phyloP scores from a whole-genome alignment of 2,113 vertebrate species.

The Urocolius indicus region DNA sequence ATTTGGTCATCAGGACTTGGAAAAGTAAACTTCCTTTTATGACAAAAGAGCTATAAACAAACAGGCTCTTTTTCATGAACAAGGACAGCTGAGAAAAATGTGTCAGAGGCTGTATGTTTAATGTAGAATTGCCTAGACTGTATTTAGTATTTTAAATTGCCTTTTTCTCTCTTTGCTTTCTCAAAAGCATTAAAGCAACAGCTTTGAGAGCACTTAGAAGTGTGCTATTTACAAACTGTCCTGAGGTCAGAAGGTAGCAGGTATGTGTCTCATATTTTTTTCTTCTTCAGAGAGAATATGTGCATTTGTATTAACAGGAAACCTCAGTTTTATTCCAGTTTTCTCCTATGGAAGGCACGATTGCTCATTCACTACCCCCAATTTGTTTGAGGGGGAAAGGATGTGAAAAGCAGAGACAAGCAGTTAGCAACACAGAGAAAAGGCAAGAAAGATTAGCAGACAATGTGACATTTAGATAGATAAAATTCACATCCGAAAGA shows the following conservation, averaged over 20 bases:
- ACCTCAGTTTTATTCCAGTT: not conserved
- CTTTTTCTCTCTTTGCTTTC: not conserved
- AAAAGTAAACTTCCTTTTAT: not conserved
- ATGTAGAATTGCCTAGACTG: not conserved
- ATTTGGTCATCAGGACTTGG: not conserved
- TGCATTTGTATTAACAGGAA: not conserved
- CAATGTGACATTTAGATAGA: slow-evolving; percentile 64
- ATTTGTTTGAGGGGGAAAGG: not conserved
- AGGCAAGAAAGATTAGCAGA: slow-evolving; percentile 38
- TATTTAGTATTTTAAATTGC: not conserved
- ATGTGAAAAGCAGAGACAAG: not conserved
- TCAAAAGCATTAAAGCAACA: not conserved
- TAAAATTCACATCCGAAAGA: slow-evolving; percentile 62
- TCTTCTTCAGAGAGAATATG: not conserved
- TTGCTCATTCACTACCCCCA: not conserved
- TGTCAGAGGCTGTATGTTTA: not conserved
- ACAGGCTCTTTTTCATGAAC: not conserved
- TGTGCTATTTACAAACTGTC: not conserved
- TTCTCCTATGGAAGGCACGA: not conserved
- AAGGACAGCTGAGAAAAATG: not conserved
- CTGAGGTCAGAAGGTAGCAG: not conserved
- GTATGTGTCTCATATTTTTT: not conserved
- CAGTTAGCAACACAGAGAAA: not conserved
- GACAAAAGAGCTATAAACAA: not conserved
- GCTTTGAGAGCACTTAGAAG: not conserved